phyloP scores from a whole-genome alignment of 2,888 invertebrate species.

The Phengaris alcon region DNA sequence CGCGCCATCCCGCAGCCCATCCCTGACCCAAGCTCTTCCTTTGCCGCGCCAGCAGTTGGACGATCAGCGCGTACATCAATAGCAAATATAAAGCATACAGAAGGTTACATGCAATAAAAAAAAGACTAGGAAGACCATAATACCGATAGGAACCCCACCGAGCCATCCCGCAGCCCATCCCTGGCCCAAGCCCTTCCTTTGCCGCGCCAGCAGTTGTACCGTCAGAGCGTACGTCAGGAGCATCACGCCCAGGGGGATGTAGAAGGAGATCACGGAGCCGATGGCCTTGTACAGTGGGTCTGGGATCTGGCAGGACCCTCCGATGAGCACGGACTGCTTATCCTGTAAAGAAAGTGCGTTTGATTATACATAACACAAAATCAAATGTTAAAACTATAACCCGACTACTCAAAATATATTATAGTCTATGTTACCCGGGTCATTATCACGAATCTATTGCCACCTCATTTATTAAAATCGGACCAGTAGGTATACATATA shows the following conservation, averaged over 20 bases:
- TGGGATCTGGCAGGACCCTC: constrained; percentile 91
- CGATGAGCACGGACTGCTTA: constrained; percentile 89
- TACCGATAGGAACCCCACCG: constrained; percentile 81
- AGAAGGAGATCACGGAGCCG: constrained; percentile 96
- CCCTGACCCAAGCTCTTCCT: constrained; percentile 84
- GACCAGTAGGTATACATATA: no score
- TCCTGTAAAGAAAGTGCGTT: constrained; percentile 78
- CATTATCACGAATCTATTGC: no score
- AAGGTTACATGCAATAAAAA: background rate
- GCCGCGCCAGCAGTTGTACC: constrained; percentile 90
- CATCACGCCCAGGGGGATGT: constrained; percentile 97
- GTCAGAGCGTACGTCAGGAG: constrained; percentile 96
- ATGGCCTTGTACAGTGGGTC: constrained; percentile 94
- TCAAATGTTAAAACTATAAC: no score
- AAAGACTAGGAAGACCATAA: constrained; percentile 38
- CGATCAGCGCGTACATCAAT: constrained; percentile 95
- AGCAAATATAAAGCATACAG: constrained; percentile 81
- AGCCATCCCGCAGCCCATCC: constrained; percentile 89
- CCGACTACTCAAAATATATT: no score
- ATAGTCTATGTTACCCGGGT: no score
- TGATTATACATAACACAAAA: background rate
- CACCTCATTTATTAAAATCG: no score
- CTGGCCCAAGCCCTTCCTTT: constrained; percentile 84
- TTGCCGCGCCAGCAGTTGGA: constrained; percentile 90
- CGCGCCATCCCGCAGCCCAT: constrained; percentile 88